Base-by-base conservation (phyloP, 2,888 invertebrate genomes). In the Nephrotoma flavescens region DNA sequence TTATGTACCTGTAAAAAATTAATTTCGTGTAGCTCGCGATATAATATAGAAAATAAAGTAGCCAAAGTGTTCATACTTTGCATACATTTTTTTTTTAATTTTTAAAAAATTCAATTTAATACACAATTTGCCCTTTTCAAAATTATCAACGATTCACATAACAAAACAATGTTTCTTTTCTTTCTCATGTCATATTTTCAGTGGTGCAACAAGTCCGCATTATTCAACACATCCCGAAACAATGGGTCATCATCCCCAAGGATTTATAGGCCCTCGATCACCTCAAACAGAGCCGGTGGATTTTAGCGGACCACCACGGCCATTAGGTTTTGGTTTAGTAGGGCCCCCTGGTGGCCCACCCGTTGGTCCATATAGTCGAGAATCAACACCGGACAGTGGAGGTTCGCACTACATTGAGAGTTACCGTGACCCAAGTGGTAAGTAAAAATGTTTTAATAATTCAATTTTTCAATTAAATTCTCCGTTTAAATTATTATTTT, bases 351-450 rank as follows among this genome's bases (percentile, higher is more conserved):
- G 95, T 87, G 94, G 94, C 41, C 94, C 94, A 5, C 86, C 86
- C 9, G 45, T 45, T 2, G 93, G 94, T 41, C 92, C 90, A 11
- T 97, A 97, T 91, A 97, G 96, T 92, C 94, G 97, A 89, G 97
- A 97, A 92, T 97, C 97, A 88, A 97, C 97, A 86, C 97, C 97
- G 4, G 97, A 97, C 91, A 96, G 96, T 90, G 96, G 96, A 86
- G 96, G 96, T 87, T 96, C 96, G 87, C 97, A 97, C 92, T 97
- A 97, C 91, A 94, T 97, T 92, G 97, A 97, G 91, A 95, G 96
- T 88, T 97, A 97, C 91, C 93, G 97, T 90, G 97, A 97, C 91
- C 95, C 96, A 47, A 95, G 96, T 90, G 96, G 97, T 97, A 91
- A 93, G 93, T 91, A 11, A 12, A 57, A n/a, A 47, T 42, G 31